Evolutionary conservation across 2,888 invertebrate species (phyloP), one percentile per base, ranked within the genome.

Genomic region (Venustoraphidia nigricollis): DNA sequence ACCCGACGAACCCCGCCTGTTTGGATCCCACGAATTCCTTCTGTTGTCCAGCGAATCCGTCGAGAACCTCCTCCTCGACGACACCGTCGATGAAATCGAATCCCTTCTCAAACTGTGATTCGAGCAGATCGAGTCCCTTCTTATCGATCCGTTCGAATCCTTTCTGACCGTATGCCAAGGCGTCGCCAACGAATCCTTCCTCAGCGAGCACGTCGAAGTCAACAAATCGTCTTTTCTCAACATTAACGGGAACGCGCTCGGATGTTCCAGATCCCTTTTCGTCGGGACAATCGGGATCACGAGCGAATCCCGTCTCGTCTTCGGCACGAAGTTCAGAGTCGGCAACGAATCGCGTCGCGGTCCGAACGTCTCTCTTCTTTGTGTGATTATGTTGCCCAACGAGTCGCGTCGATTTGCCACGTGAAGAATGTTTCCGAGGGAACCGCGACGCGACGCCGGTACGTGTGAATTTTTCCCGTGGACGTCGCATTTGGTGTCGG

Each of bases 41-140:
- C 80, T 76, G 44, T 66, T 60, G 58, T 84, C 83, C 63, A 85
- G 62, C 1, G 84, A 84, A 63, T 85, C 84, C 37, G 79, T 78
- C 1, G 84, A 84, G 48, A 73, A 72, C 51, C 74, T 66, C 50
- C 72, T 57, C 50, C 63, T 61, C 42, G 63, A 64, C 40, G 69
- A 66, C 44, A 69, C 71, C 43, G 70, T 65, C 34, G 68, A 66
- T 8, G 70, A 68, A 37, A 73, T 72, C 44, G 75, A 73, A 57
- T 75, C 74, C 39, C 73, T 65, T 35, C 61, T 58, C 37, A 60
- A 55, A 55, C 37, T 46, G 36, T 47, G 41, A 43, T 51, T 45
- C 41, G 50, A 52, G 10, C 45, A 49, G 14, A 45, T 17, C 9
- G 60, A 63, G 51, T 67, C 67, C 11, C 63, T 57, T 43, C 63